A percentile compares a stretch with the other conserved stretches of the same genome.
Conservation (phyloP, 2,113 vertebrate species). For the Tenebrosternarchus preto region DNA sequence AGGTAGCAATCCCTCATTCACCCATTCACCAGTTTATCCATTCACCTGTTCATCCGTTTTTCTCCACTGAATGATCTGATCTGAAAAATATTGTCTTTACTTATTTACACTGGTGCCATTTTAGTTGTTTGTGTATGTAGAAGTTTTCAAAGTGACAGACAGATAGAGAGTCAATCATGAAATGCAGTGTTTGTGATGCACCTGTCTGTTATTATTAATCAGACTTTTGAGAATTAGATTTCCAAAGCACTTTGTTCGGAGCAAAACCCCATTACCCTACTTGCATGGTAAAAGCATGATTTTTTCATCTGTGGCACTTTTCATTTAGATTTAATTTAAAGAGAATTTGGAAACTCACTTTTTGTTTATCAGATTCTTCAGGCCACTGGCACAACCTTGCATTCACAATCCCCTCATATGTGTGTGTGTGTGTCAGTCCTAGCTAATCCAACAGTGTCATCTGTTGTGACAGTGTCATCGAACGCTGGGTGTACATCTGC, state of each 20-base stretch:
- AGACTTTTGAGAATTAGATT: conserved; percentile 30
- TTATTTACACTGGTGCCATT: too few relatives aligned
- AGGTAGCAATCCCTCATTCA: conserved; percentile 73
- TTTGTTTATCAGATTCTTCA: conserved; percentile 16
- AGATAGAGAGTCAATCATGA: background rate
- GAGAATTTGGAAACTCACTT: conserved; percentile 22
- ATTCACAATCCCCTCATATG: background rate
- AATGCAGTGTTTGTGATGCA: background rate
- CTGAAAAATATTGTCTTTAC: too few relatives aligned
- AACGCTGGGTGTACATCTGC: background rate
- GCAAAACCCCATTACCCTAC: conserved; percentile 17
- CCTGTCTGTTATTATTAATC: conserved; percentile 16
- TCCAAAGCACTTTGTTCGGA: conserved; percentile 12
- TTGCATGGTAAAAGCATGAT: background rate
- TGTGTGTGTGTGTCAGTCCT: conserved; percentile 7
- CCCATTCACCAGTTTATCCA: background rate
- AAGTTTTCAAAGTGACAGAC: too few relatives aligned
- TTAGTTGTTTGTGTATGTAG: too few relatives aligned
- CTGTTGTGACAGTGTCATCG: conserved; percentile 1
- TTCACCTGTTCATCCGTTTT: too few relatives aligned
- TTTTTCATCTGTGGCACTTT: background rate
- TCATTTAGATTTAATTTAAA: conserved; percentile 16
- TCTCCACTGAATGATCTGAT: too few relatives aligned
- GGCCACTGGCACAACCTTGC: conserved; percentile 6
- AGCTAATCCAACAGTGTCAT: background rate